Conservation (phyloP, 1,140 invertebrate genomes). For the Pseudachorutes palmiensis region DNA sequence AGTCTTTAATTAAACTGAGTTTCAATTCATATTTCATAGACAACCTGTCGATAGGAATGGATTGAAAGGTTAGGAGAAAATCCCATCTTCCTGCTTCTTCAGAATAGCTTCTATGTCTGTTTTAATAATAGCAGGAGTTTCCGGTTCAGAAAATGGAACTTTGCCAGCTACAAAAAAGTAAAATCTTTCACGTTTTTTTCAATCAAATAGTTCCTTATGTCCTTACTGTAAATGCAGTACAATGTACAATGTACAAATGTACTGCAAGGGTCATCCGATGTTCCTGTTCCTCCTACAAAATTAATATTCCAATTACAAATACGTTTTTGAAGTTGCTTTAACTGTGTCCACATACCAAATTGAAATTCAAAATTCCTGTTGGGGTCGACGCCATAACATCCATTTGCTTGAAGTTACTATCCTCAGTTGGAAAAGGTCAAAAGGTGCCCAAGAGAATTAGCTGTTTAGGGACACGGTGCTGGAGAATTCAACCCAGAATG, state of each 20-base stretch:
- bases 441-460: too few relatives aligned
- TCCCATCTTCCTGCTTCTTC: neutral
- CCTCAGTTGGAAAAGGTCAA: too few relatives aligned
- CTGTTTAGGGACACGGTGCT: too few relatives aligned
- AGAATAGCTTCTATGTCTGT: neutral
- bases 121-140: neutral
- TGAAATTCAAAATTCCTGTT: constrained; percentile 26
- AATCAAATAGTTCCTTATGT: neutral
- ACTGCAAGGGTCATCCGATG: neutral
- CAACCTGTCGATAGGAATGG: constrained; percentile 1
- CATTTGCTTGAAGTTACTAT: neutral
- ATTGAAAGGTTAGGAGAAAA: neutral
- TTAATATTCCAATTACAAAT: too few relatives aligned
- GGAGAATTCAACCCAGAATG: too few relatives aligned
- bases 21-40: neutral
- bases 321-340: too few relatives aligned
- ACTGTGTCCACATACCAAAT: too few relatives aligned
- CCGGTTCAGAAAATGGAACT: constrained; percentile 1
- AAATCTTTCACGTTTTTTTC: neutral
- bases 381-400: constrained; percentile 22
- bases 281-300: neutral
- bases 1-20: neutral
- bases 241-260: too few relatives aligned
- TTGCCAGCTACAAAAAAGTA: constrained; percentile 2
- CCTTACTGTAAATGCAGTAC: neutral